Percentiles rank a stretch among this genome's conserved stretches.
Conservation (phyloP, 1,140 invertebrate species). For the Zelostemma sp. region DNA sequence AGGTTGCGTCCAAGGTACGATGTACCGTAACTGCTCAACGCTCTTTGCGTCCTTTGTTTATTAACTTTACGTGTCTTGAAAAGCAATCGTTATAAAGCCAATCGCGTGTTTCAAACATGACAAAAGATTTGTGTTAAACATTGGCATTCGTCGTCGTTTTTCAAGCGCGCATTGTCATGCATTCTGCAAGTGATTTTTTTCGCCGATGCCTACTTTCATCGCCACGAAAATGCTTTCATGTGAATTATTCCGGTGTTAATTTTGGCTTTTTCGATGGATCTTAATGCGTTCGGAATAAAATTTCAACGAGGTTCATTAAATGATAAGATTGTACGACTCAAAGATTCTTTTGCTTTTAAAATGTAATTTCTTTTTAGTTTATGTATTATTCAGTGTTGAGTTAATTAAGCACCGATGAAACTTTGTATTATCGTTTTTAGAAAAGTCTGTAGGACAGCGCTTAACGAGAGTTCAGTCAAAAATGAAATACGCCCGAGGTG, state of each 20-base stretch:
- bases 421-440: too few relatives aligned
- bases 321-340: too few relatives aligned
- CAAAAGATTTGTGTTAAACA: background rate
- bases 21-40: slow-evolving; percentile 14
- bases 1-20: too few relatives aligned
- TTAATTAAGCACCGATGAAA: too few relatives aligned
- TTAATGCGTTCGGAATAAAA: too few relatives aligned
- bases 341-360: slow-evolving; percentile 12
- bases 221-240: background rate
- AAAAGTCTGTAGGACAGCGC: too few relatives aligned
- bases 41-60: too few relatives aligned
- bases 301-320: too few relatives aligned
- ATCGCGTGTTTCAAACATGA: background rate
- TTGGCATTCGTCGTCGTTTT: slow-evolving; percentile 12
- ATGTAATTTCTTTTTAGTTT: slow-evolving; percentile 12
- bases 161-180: slow-evolving; percentile 4
- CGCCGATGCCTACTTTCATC: background rate
- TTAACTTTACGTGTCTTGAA: too few relatives aligned
- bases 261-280: too few relatives aligned
- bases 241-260: slow-evolving; percentile 1
- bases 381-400: too few relatives aligned
- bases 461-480: slow-evolving; percentile 30
- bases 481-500: slow-evolving; percentile 45
- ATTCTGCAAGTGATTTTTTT: slow-evolving; percentile 9
- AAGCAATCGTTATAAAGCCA: background rate